Evolutionary conservation across 2,797 vertebrate species (phyloP).

Genomic region (Forpus xanthops): DNA sequence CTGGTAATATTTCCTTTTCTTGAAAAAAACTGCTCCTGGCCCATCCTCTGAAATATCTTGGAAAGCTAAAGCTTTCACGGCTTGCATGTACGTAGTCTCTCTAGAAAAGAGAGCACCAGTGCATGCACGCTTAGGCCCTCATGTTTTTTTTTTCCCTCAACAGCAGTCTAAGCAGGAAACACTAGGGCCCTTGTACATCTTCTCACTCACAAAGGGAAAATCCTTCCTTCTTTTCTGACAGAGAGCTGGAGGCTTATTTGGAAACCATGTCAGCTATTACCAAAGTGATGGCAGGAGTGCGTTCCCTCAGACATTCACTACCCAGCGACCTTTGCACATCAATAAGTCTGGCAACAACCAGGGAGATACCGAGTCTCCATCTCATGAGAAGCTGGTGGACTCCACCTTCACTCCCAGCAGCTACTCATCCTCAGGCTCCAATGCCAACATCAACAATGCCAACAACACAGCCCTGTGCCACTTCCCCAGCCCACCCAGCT

Average conservation of each 20-base stretch:
- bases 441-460: conserved; percentile 99
- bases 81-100: background rate
- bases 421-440: conserved; percentile 96
- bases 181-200: background rate
- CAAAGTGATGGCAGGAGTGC: conserved; percentile 88
- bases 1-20: background rate
- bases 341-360: conserved; percentile 90
- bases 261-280: conserved; percentile 96
- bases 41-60: background rate
- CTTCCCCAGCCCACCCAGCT: conserved; percentile 82
- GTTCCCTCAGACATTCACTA: conserved; percentile 96
- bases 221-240: conserved; percentile 68
- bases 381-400: conserved; percentile 95
- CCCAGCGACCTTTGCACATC: conserved; percentile 95
- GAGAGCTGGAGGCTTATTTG: conserved; percentile 93
- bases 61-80: background rate
- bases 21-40: too few relatives aligned
- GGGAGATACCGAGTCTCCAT: conserved; percentile 90
- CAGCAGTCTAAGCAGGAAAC: background rate
- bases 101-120: background rate
- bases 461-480: conserved; percentile 94
- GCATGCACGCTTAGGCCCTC: background rate
- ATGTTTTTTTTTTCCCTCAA: background rate
- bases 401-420: conserved; percentile 97
- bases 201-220: background rate